Conservation (phyloP, 2,113 vertebrate species). For the Poeciliopsis occidentalis region DNA sequence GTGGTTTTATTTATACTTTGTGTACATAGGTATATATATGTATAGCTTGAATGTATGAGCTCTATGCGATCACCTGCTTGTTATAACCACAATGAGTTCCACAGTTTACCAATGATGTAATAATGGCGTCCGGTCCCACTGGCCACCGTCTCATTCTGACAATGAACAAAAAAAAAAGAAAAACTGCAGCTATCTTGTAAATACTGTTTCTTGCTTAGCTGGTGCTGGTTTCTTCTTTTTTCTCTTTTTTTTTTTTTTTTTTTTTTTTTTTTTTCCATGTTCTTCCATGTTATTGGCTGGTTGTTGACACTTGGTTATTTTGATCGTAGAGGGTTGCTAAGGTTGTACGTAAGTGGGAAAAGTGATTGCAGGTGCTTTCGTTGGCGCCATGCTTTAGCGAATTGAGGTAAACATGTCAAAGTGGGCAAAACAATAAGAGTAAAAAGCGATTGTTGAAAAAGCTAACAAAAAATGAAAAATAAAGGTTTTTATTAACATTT, state of each 20-base stretch:
- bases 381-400: slow-evolving; percentile 36
- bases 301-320: slow-evolving; percentile 75
- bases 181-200: slow-evolving; percentile 67
- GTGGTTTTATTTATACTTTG: slow-evolving; percentile 82
- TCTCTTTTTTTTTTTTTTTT: background rate
- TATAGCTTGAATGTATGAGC: slow-evolving; percentile 79
- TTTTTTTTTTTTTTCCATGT: slow-evolving; percentile 31
- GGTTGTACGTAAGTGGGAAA: slow-evolving; percentile 43
- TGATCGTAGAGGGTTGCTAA: slow-evolving; percentile 82
- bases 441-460: slow-evolving; percentile 65
- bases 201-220: slow-evolving; percentile 43
- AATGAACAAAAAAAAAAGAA: slow-evolving; percentile 42
- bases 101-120: slow-evolving; percentile 29
- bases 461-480: slow-evolving; percentile 68
- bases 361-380: slow-evolving; percentile 44
- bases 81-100: slow-evolving; percentile 64
- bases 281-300: slow-evolving; percentile 42
- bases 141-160: slow-evolving; percentile 35
- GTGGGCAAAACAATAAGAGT: slow-evolving; percentile 42
- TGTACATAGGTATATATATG: slow-evolving; percentile 80
- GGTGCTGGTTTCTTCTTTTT: slow-evolving; percentile 36
- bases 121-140: background rate
- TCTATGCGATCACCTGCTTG: slow-evolving; percentile 59
- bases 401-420: slow-evolving; percentile 49
- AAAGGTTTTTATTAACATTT: slow-evolving; percentile 82